These are phyloP conservation scores for Augiades crinisus DNA, from an alignment of 2,888 invertebrate genomes.

Conservation along the genomic window DNA sequence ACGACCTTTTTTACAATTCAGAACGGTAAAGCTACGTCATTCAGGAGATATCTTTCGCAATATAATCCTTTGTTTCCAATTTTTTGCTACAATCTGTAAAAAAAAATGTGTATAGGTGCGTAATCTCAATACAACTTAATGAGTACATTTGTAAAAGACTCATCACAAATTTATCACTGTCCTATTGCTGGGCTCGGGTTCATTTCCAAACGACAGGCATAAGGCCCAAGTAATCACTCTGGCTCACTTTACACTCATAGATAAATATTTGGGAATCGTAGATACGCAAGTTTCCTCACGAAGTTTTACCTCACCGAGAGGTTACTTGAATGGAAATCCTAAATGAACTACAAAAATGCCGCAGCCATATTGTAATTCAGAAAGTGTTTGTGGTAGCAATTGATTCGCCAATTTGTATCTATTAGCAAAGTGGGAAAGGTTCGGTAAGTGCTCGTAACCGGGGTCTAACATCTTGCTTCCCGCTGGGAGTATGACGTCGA, in stretches of 20 bases:
- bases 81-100: too few relatives aligned
- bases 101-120: too few relatives aligned
- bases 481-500: conserved; percentile 48
- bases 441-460: conserved; percentile 63
- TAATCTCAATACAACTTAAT: too few relatives aligned
- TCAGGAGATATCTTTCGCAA: background rate
- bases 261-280: too few relatives aligned
- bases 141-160: too few relatives aligned
- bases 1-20: conserved; percentile 4
- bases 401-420: conserved; percentile 61
- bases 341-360: background rate
- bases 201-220: too few relatives aligned
- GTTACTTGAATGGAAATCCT: background rate
- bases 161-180: too few relatives aligned
- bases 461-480: conserved; percentile 73
- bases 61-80: background rate
- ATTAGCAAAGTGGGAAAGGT: conserved; percentile 61
- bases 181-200: too few relatives aligned
- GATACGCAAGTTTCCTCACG: too few relatives aligned
- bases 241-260: too few relatives aligned
- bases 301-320: too few relatives aligned
- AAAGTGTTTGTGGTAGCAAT: conserved; percentile 38
- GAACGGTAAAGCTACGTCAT: background rate
- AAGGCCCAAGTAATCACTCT: too few relatives aligned
- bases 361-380: background rate